Percentiles rank a stretch among this genome's conserved stretches.
phyloP scores from a whole-genome alignment of 2,888 invertebrate species.

The Metellina segmentata region DNA sequence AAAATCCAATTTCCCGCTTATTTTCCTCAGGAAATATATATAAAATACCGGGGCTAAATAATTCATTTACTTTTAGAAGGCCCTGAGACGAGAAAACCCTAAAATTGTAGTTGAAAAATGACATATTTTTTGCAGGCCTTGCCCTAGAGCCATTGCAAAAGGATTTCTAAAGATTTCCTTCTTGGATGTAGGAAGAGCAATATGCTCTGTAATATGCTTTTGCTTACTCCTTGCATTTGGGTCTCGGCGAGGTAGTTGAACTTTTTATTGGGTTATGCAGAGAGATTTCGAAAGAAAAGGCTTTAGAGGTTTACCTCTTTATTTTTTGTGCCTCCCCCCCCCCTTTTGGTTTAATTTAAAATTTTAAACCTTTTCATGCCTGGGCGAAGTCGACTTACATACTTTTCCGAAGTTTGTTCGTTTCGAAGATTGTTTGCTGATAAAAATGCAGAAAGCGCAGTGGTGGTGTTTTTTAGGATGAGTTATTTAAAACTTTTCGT shows the following conservation, averaged over 20 bases:
- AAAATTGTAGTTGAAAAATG: slow-evolving; percentile 69
- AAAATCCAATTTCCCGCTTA: slow-evolving; percentile 69
- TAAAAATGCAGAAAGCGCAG: slow-evolving; percentile 11
- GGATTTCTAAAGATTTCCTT: slow-evolving; percentile 38
- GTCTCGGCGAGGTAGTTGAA: slow-evolving; percentile 5
- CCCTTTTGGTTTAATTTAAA: slow-evolving; percentile 52
- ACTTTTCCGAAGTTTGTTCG: slow-evolving; percentile 14
- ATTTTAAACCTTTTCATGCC: slow-evolving; percentile 45
- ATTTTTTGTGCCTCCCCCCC: slow-evolving; percentile 41
- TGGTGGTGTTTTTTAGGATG: neutral
- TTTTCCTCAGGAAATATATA: slow-evolving; percentile 61
- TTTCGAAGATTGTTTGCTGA: slow-evolving; percentile 30
- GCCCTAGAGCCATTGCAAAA: slow-evolving; percentile 17
- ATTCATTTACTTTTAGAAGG: slow-evolving; percentile 67
- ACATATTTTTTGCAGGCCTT: slow-evolving; percentile 40
- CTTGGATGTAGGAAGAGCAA: slow-evolving; percentile 33
- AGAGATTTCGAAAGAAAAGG: slow-evolving; percentile 33
- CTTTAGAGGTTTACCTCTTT: slow-evolving; percentile 33
- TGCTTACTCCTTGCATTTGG: slow-evolving; percentile 46
- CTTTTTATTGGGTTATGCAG: slow-evolving; percentile 56
- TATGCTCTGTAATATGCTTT: slow-evolving; percentile 41
- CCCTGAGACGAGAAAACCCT: slow-evolving; percentile 40
- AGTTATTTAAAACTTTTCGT: slow-evolving; percentile 54
- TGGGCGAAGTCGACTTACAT: neutral
- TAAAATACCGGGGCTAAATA: slow-evolving; percentile 61